Base-by-base conservation (phyloP, 2,888 invertebrate genomes). In the Aricia artaxerxes region DNA sequence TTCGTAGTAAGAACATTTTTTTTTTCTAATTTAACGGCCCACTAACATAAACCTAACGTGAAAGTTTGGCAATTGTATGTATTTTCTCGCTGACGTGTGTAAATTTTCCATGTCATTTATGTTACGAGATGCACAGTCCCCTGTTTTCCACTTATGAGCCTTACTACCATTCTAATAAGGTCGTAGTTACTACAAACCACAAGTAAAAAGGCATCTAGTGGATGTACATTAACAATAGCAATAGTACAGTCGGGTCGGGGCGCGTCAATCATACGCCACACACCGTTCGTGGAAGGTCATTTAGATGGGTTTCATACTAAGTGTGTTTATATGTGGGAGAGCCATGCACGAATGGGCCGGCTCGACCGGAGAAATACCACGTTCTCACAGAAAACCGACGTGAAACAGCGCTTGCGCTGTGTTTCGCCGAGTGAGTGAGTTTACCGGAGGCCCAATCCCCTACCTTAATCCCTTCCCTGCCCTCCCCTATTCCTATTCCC, bases 251-350 rank as follows among this genome's bases (percentile, higher is more conserved):
- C 44, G 44, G 35, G 72, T 72, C 64, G 40, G 73, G 40, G 73
- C 40, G 40, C 73, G 73, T 73, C 73, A 73, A 73, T 73, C 73
- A 73, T 9, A 13, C 7, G 40, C 73, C 73, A 73, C 24, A 64
- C 44, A 73, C 73, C 73, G 73, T 73, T 73, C 73, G 44, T 73
- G 11, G 73, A 73, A 73, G 44, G 73, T 73, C 73, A 73, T 44
- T 73, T 73, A 73, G 73, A 40, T 64, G 64, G 64, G 0, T 11
- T 64, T 64, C 64, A 64, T 31, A 64, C 31, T 11, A 9, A 31
- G 9, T 7, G 44, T 7, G 7, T 7, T 53, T 24, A 24, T 24
- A 24, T 0, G 24, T 24, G 24, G 24, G 24, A 24, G 24, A 24
- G 24, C 24, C 24, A 24, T 24, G 24, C 24, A 24, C 24, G 24